Evolutionary conservation across 2,797 vertebrate genomes (phyloP), one percentile per base, ranked within the genome.

Genomic region (Schizopygopsis pylzovi): DNA sequence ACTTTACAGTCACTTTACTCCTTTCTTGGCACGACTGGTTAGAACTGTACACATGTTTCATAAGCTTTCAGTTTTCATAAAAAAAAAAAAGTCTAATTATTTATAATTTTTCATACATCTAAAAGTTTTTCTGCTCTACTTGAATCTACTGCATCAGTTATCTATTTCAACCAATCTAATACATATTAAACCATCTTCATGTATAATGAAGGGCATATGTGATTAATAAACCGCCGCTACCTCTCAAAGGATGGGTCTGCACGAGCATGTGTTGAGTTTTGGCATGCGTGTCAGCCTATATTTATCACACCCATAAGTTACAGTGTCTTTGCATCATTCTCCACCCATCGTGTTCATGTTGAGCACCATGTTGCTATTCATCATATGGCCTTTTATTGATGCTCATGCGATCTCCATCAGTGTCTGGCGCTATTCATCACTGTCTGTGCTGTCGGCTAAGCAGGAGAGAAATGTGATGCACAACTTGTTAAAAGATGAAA

Each of bases 381-480:
- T 87, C 81, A 81, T 63, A n/a, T 81, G 65, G 25, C n/a, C n/a
- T 56, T 49, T 86, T 78, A 78, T 84, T 83, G 65, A 84, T 59
- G 71, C 63, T 67, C 81, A 86, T 84, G 82, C 33, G 81, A 87
- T 79, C 56, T 61, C 49, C 79, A 85, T 65, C 77, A 72, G 63
- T 61, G 37, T 65, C 61, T 70, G 63, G 13, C 15, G 3, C 39
- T 18, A 75, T 87, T 54, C 47, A 28, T 87, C 80, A 81, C 25
- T 89, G 54, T 59, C 82, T 85, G 71, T 25, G 13, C 33, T 63
- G 47, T 82, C 76, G 22, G 28, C 41, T 4, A 12, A 56, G 73
- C 45, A 59, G 13, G 33, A 86, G 72, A 45, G 68, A 18, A 41
- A 63, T 84, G 56, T 79, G 65, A 85, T 82, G 80, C 47, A n/a